Conservation (phyloP, 2,888 invertebrate genomes). For the Cataglyphis rosenhaueri region DNA sequence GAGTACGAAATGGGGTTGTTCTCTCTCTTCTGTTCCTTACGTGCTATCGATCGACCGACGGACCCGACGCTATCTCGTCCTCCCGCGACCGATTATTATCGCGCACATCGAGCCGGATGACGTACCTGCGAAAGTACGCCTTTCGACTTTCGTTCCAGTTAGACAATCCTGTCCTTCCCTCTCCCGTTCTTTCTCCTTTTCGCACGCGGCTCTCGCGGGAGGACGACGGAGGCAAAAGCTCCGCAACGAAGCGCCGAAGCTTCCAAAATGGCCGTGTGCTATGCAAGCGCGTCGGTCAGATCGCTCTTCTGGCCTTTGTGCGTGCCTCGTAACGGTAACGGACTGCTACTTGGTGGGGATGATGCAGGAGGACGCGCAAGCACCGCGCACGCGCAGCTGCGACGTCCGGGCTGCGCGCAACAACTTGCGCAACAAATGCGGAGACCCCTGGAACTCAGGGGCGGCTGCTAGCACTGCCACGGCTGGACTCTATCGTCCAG, state of each 20-base stretch:
- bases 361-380: conserved; percentile 82
- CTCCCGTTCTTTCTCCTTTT: neutral
- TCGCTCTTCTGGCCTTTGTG: conserved; percentile 83
- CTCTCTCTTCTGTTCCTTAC: neutral
- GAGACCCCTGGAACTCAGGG: conserved; percentile 73
- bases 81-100: conserved; percentile 66
- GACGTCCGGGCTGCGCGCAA: conserved; percentile 66
- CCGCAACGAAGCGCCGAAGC: conserved; percentile 83
- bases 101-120: conserved; percentile 73
- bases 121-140: conserved; percentile 41
- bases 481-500: neutral
- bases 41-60: conserved; percentile 44
- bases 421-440: conserved; percentile 72
- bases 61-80: conserved; percentile 74
- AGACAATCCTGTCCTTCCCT: conserved; percentile 4
- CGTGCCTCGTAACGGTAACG: conserved; percentile 83
- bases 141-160: conserved; percentile 20
- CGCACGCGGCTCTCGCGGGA: conserved; percentile 46
- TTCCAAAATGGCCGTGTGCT: conserved; percentile 85
- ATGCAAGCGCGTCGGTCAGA: conserved; percentile 83
- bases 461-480: conserved; percentile 58
- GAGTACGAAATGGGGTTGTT: neutral
- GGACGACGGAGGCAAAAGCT: conserved; percentile 78
- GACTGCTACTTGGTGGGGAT: conserved; percentile 78
- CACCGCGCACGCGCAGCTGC: conserved; percentile 78